Evolutionary conservation across 2,113 vertebrate genomes (phyloP), one percentile per base, ranked within the genome.

Genomic region (Riparia riparia): DNA sequence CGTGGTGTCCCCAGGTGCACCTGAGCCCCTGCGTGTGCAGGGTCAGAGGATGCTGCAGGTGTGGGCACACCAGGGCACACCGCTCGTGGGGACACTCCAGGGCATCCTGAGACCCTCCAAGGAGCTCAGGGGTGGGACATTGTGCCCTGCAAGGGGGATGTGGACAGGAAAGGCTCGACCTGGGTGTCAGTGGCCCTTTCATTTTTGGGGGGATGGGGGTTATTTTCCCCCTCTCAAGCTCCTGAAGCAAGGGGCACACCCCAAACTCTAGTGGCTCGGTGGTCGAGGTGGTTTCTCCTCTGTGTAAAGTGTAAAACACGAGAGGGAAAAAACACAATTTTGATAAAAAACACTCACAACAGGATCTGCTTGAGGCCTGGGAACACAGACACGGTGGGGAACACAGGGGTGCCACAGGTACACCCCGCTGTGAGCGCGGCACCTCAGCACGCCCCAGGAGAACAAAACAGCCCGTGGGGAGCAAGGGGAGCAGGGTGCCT

Each of bases 301-400:
- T 56, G 77, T 37, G 47, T 13, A 28, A 79, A 31, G 28, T 31
- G 39, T 4, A n/a, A 74, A 82, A n/a, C 21, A 19, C 0, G 1
- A 21, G 18, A 11, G 6, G 1, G 37, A 37, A 3, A 54, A 58
- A 58, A 0, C 2, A 2, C 10, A 22, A 0, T n/a, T 86, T 82
- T 57, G 34, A 9, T 63, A 37, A 66, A 68, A 68, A 7, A 16
- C 1, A 6, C 42, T 31, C 47, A 6, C 5, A 41, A 5, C 7
- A 25, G 25, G 2, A 16, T 4, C 41, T 51, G 51, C 25, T 2
- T 7, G 61, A 45, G 79, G 37, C 22, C n/a, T 37, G 54, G 39
- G n/a, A 7, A 31, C 71, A 7, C 0, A 3, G 79, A 15, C 31
- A 7, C 0, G 0, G 0, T 14, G 49, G 32, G 45, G 8, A 37